A percentile compares a stretch with the other conserved stretches of the same genome.
Conservation (phyloP, 2,888 invertebrate genomes). For the Cotesia congregata region DNA sequence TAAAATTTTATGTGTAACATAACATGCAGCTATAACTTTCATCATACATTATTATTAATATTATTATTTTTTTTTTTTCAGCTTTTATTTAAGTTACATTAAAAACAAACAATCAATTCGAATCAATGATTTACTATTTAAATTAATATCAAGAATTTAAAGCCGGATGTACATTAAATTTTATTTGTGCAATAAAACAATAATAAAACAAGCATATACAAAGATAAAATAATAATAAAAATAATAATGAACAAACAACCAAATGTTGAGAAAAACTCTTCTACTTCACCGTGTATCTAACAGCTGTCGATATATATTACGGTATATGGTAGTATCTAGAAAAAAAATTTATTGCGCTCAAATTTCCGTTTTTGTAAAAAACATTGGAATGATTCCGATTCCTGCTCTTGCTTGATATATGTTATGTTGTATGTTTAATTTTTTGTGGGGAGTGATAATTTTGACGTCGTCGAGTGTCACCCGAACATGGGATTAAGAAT, state of each 20-base stretch:
- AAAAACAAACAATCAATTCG: not conserved
- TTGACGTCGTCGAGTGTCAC: constrained; percentile 6
- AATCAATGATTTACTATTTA: too few relatives aligned
- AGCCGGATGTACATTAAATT: not conserved
- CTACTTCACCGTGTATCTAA: constrained; percentile 20
- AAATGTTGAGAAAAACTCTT: too few relatives aligned
- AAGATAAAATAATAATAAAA: not conserved
- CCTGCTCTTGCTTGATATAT: constrained; percentile 35
- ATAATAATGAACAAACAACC: not conserved
- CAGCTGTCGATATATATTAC: constrained; percentile 60
- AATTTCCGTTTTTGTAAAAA: constrained; percentile 50
- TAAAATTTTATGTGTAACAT: not conserved
- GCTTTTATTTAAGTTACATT: not conserved
- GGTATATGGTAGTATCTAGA: not conserved
- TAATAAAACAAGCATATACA: not conserved
- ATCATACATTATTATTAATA: constrained; percentile 9
- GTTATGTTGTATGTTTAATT: not conserved
- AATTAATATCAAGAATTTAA: not conserved
- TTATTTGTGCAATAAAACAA: constrained; percentile 1
- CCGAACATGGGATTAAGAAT: constrained; percentile 39
- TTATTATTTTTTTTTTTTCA: not conserved
- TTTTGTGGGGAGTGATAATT: constrained; percentile 7
- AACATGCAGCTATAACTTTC: not conserved
- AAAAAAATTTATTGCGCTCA: constrained; percentile 7
- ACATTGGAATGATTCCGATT: not conserved